Evolutionary conservation across 2,888 invertebrate genomes (phyloP), one percentile per base, ranked within the genome.

Genomic region (Microctonus hyperodae): DNA sequence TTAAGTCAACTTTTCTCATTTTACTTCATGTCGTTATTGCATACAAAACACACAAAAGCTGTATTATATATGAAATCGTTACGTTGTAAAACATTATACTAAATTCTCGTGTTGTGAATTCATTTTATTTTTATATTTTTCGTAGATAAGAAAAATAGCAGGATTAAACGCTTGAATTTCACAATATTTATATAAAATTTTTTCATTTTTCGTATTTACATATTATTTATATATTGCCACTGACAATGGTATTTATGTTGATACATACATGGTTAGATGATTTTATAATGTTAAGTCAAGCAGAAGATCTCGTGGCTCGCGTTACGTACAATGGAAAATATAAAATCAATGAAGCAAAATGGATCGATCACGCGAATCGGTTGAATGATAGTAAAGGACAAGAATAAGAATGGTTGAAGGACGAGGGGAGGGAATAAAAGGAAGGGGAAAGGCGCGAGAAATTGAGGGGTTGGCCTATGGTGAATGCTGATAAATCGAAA

Each of bases 401-500:
- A 40, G 40, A 40, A 44, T 22, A 37, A 31, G 16, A 0, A 16
- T 40, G 13, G 10, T 25, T 5, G 5, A 7, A 28, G 28, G 28
- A 28, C 7, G 7, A 5, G 3, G 28, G 28, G 4, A 28, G 28
- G 7, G 28, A 28, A 28, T 28, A 7, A 51, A 40, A 20, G 31
- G 11, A 10, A n/a, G 20, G 10, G 56, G 56, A 63, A 56, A 59
- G 35, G 48, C 33, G 56, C 28, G 23, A 55, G 33, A 51, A 53
- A 50, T 60, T 53, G 62, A 5, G 16, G 53, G 25, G 25, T 60
- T 28, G 35, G 22, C 33, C 60, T 57, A 70, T 48, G 44, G 50
- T 59, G 70, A 66, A 70, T 72, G 64, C 69, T 70, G 68, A 72
- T 71, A 71, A 71, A 72, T 70, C 70, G 67, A 63, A 70, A 71